Conservation (phyloP, 2,113 vertebrate genomes). For the Pseudorectes ferrugineus region DNA sequence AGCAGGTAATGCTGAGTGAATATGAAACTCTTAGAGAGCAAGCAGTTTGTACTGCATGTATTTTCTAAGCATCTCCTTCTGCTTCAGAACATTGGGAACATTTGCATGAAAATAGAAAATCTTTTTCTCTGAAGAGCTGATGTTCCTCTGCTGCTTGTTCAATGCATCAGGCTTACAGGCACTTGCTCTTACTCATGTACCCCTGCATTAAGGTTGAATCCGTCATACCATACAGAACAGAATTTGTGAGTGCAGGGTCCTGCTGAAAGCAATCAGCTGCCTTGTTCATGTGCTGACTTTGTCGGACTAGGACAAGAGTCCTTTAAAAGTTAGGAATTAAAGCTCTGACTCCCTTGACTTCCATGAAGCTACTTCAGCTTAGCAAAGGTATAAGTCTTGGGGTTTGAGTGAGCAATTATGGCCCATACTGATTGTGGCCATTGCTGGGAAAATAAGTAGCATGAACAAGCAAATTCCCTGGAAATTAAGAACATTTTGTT, state of each 20-base stretch:
- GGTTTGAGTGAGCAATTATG: not conserved
- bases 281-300: not conserved
- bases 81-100: not conserved
- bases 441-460: not conserved
- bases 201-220: not conserved
- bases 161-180: not conserved
- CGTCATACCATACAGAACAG: not conserved
- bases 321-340: not conserved
- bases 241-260: not conserved
- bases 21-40: not conserved
- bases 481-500: not conserved
- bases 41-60: not conserved
- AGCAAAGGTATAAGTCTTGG: not conserved
- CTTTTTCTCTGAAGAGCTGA: not conserved
- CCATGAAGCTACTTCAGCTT: not conserved
- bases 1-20: not conserved
- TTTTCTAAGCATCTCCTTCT: not conserved
- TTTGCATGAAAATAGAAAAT: constrained; percentile 8
- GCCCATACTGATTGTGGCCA: not conserved
- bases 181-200: not conserved
- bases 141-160: not conserved
- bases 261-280: not conserved
- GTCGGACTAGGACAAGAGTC: not conserved
- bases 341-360: not conserved
- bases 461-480: not conserved